These are phyloP conservation scores for Gallinago paraguaiae DNA, from an alignment of 2,113 vertebrate genomes.

Conservation along the genomic window DNA sequence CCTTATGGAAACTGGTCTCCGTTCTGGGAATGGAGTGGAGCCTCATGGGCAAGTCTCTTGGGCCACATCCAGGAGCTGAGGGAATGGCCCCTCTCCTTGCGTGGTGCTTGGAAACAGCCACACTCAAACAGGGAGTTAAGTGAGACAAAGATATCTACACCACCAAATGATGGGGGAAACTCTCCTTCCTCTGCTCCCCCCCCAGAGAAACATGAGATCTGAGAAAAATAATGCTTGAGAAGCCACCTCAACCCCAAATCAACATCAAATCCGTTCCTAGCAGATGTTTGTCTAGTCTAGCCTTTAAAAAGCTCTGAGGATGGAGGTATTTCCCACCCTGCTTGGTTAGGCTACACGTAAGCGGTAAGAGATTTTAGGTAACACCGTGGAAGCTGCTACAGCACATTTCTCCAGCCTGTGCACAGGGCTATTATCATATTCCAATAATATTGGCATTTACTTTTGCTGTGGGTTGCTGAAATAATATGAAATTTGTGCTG, in stretches of 20 bases:
- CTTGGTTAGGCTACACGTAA: not conserved
- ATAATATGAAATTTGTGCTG: slow-evolving; percentile 15
- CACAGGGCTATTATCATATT: not conserved
- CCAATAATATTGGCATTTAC: not conserved
- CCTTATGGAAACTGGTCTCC: not conserved
- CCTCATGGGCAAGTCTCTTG: not conserved
- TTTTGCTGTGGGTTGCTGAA: slow-evolving; percentile 8
- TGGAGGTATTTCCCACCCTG: not conserved
- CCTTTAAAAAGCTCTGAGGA: not conserved
- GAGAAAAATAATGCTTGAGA: not conserved
- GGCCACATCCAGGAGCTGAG: not conserved
- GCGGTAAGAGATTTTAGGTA: not conserved
- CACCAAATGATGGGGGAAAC: not conserved
- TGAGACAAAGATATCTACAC: not conserved
- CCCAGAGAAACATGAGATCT: not conserved
- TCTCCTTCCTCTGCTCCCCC: not conserved
- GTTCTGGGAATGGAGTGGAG: not conserved
- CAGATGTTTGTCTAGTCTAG: not conserved
- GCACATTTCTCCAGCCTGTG: not conserved
- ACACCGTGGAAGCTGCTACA: not conserved
- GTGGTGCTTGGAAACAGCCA: not conserved
- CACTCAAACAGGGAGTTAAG: not conserved
- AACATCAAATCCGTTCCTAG: not conserved
- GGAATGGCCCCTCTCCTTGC: not conserved
- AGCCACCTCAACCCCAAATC: not conserved